These are phyloP conservation scores for Drosophila mettleri DNA, from an alignment of 2,888 invertebrate genomes.

Conservation along the genomic window DNA sequence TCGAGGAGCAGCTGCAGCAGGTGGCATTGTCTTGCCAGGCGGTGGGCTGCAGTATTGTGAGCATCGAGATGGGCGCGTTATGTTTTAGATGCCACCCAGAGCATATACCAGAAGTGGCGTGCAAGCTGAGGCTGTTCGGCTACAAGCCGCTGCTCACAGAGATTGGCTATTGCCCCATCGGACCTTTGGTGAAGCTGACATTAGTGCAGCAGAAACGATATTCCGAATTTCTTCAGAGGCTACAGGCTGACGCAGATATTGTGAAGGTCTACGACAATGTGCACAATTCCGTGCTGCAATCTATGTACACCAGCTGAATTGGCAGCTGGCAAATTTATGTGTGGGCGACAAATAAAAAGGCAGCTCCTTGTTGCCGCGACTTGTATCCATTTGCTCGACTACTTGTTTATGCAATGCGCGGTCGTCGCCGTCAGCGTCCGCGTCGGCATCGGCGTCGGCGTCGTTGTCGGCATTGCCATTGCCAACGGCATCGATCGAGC, in stretches of 20 bases:
- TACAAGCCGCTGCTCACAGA: constrained; percentile 57
- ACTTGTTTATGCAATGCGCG: constrained; percentile 75
- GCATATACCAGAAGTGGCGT: constrained; percentile 40
- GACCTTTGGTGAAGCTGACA: constrained; percentile 41
- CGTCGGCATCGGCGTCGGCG: background rate
- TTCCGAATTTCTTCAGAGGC: constrained; percentile 47
- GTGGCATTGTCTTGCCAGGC: constrained; percentile 62
- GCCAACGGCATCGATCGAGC: constrained; percentile 40
- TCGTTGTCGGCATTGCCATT: background rate
- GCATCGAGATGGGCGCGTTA: constrained; percentile 50
- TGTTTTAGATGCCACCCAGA: constrained; percentile 61
- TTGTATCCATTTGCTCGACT: constrained; percentile 75
- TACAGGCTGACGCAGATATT: constrained; percentile 55
- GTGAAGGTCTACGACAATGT: constrained; percentile 75
- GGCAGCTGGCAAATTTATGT: constrained; percentile 44
- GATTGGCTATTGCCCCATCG: constrained; percentile 51
- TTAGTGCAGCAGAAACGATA: constrained; percentile 41
- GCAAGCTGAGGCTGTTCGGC: constrained; percentile 40
- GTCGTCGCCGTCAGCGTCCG: constrained; percentile 8
- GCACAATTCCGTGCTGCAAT: constrained; percentile 14
- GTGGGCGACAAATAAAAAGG: constrained; percentile 39
- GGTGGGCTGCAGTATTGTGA: constrained; percentile 39
- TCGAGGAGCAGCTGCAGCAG: constrained; percentile 37
- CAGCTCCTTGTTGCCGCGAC: constrained; percentile 31
- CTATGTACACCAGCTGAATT: constrained; percentile 17